phyloP scores from a whole-genome alignment of 2,113 vertebrate genomes.

The Tonatia bakeri region DNA sequence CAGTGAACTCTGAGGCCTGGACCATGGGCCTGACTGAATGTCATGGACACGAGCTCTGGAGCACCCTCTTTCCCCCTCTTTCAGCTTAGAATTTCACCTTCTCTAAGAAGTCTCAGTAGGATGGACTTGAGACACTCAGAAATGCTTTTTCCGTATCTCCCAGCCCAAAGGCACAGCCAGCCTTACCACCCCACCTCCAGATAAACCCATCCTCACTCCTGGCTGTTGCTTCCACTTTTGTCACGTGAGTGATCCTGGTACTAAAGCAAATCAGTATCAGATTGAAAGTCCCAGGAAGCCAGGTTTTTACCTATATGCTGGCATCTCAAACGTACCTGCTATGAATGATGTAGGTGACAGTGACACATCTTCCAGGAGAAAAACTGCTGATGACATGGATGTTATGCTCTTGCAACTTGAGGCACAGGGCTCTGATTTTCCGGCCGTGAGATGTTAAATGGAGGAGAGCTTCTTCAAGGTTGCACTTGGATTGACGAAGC shows the following conservation, averaged over 20 bases:
- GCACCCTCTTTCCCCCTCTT: not conserved
- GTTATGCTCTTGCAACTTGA: fast-evolving
- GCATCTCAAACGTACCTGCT: not conserved
- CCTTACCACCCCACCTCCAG: not conserved
- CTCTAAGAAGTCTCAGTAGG: not conserved
- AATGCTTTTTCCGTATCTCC: not conserved
- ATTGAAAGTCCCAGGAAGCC: not conserved
- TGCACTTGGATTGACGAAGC: not conserved
- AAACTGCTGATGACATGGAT: not conserved
- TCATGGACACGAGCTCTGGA: not conserved
- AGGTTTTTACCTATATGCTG: not conserved
- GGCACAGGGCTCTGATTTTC: not conserved
- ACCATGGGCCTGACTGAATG: not conserved
- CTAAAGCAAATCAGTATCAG: not conserved
- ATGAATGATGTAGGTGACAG: too few species aligned
- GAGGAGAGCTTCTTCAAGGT: not conserved
- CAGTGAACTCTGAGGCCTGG: not conserved
- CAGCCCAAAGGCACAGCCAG: not conserved
- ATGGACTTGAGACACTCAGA: not conserved
- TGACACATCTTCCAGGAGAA: not conserved
- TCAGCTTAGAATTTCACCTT: not conserved
- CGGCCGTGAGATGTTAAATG: not conserved
- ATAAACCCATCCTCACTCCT: not conserved
- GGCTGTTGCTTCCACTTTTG: not conserved
- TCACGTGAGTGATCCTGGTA: not conserved